Evolutionary conservation across 2,113 vertebrate genomes (phyloP).

Genomic region (Gymnorhina tibicen): DNA sequence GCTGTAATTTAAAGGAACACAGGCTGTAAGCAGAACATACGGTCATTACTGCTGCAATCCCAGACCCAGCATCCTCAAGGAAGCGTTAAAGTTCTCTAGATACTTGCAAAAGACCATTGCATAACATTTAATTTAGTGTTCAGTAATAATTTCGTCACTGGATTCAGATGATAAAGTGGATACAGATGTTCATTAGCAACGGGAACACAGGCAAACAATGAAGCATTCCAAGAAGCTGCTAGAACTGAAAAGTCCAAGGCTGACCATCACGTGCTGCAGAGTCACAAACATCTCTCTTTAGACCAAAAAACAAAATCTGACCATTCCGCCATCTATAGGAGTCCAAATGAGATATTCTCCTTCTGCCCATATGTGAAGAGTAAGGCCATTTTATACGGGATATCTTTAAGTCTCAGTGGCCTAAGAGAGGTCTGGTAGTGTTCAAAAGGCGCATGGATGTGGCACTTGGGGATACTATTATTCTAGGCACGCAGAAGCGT

Average conservation of each 20-base stretch:
- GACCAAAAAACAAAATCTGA: background rate
- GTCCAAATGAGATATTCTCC: background rate
- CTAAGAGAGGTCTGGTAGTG: background rate
- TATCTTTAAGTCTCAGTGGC: background rate
- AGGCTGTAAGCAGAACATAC: background rate
- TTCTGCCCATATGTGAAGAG: background rate
- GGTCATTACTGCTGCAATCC: background rate
- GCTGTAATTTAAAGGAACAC: background rate
- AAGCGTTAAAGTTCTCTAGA: background rate
- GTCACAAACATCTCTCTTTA: background rate
- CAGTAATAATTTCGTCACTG: background rate
- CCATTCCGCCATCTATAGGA: background rate
- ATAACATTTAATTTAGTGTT: background rate
- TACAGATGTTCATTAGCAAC: conserved; percentile 40
- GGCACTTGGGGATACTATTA: background rate
- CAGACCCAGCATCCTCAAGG: background rate
- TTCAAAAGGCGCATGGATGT: background rate
- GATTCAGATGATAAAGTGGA: background rate
- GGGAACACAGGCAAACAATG: conserved; percentile 1
- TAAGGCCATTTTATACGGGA: background rate
- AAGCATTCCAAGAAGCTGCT: conserved; percentile 12
- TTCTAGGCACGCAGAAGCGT: background rate
- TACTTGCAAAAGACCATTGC: conserved; percentile 9
- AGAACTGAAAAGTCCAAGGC: background rate
- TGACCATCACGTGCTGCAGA: background rate